A percentile compares a stretch with the other conserved stretches of the same genome.
Evolutionary conservation across 2,888 invertebrate species (phyloP).

Genomic region (Tetheella fluctuosa): DNA sequence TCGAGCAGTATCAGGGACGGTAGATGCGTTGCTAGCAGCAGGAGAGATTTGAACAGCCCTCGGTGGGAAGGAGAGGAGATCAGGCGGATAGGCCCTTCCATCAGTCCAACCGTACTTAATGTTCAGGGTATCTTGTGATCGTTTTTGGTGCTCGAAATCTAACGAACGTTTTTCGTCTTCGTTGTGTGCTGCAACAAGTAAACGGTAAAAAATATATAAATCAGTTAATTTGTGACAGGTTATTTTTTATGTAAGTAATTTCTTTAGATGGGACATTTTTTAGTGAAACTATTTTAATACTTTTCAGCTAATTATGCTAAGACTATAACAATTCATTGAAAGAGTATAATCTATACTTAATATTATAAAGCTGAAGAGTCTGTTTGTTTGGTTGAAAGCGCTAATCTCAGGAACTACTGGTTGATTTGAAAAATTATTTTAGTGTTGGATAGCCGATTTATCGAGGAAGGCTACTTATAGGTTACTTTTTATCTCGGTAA

Average conservation of each 20-base stretch:
- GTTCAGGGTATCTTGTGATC: conserved; percentile 82
- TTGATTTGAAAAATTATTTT: no score
- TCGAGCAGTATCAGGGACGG: conserved; percentile 89
- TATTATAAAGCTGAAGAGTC: no score
- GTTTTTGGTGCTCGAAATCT: conserved; percentile 85
- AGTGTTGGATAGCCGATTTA: no score
- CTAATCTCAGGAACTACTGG: no score
- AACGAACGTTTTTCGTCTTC: conserved; percentile 89
- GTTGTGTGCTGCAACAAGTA: conserved; percentile 79
- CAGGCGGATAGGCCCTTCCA: conserved; percentile 89
- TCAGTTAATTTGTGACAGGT: no score
- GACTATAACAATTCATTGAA: no score
- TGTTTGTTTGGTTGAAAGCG: no score
- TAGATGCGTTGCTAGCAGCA: conserved; percentile 92
- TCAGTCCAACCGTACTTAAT: conserved; percentile 82
- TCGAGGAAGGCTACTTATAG: no score
- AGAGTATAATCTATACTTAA: no score
- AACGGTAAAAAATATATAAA: conserved; percentile 23
- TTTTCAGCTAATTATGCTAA: no score
- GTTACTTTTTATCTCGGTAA: no score
- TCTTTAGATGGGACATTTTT: conserved; percentile 7
- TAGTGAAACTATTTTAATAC: no score
- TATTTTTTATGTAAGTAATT: neutral
- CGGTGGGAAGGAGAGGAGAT: conserved; percentile 91
- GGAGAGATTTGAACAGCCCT: conserved; percentile 89